phyloP scores from a whole-genome alignment of 2,113 vertebrate species.

The Atherinomorus stipes region DNA sequence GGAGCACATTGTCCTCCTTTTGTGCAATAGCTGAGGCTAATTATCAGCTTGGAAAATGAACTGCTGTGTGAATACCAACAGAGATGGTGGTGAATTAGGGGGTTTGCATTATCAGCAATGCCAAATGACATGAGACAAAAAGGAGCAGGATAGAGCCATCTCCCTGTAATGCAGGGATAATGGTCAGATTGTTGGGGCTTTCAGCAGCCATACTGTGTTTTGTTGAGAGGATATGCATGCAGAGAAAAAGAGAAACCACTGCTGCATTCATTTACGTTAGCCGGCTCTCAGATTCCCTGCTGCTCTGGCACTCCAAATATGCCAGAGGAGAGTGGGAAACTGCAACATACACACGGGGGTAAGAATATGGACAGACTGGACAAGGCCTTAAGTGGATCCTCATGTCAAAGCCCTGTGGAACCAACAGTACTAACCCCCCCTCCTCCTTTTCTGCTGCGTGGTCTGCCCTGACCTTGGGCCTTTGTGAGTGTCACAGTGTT shows the following conservation, averaged over 20 bases:
- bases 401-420: constrained; percentile 68
- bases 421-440: constrained; percentile 45
- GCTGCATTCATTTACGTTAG: constrained; percentile 65
- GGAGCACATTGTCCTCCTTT: constrained; percentile 67
- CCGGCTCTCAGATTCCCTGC: constrained; percentile 62
- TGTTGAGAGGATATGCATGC: constrained; percentile 55
- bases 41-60: constrained; percentile 74
- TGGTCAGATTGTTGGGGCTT: constrained; percentile 64
- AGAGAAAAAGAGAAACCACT: constrained; percentile 38
- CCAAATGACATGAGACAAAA: constrained; percentile 79
- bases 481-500: constrained; percentile 76
- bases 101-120: constrained; percentile 70
- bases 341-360: constrained; percentile 51
- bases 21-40: constrained; percentile 68
- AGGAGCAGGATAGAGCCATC: constrained; percentile 69
- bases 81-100: constrained; percentile 49
- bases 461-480: constrained; percentile 75
- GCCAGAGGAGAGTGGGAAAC: constrained; percentile 55
- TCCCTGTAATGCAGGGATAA: constrained; percentile 69
- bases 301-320: constrained; percentile 71
- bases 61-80: constrained; percentile 58
- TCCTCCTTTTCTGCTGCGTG: constrained; percentile 34
- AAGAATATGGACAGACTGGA: constrained; percentile 52
- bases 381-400: constrained; percentile 74
- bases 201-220: constrained; percentile 51